Evolutionary conservation across 2,888 invertebrate genomes (phyloP), one percentile per base, ranked within the genome.

Genomic region (Tipula unca): DNA sequence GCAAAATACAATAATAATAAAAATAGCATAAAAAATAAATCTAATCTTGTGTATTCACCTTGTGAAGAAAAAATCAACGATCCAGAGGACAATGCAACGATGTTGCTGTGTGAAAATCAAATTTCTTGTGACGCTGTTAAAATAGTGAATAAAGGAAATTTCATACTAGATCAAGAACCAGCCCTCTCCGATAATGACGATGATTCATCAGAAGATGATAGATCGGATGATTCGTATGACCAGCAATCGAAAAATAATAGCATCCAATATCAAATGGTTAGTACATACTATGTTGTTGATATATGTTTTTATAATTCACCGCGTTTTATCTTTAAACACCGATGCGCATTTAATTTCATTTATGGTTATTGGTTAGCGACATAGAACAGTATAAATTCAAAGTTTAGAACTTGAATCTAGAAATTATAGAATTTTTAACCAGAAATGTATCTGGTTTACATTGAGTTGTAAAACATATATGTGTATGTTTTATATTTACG

Each of bases 31-130:
- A 87, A 88, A 10, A 90, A 89, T 87, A 86, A 89, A 4, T 85
- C 88, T 6, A 87, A 88, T 6, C 88, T 87, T 39, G 89, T 89
- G 3, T 90, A 90, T 86, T 89, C 88, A 86, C 89, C 90, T 8
- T 90, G 90, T 85, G 90, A 90, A 87, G 87, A 90, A 36, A 90
- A 89, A 85, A 84, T 90, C 10, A 86, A 90, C 17, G 88, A 89
- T 86, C 35, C 32, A 29, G 85, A 85, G 5, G 14, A 36, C 25
- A 85, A 85, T 39, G 25, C 8, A 25, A 25, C 69, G 25, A 69
- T 69, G 69, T 69, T 69, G 3, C 25, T 69, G 69, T 3, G 48
- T 17, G 48, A 17, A 3, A 20, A 48, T 6, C n/a, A 3, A 0
- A 48, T 48, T 4, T n/a, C 48, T 17, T 84, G 84, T 10, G 42